Evolutionary conservation across 2,888 invertebrate genomes (phyloP), one percentile per base, ranked within the genome.

Genomic region (Syrista parreyssii): DNA sequence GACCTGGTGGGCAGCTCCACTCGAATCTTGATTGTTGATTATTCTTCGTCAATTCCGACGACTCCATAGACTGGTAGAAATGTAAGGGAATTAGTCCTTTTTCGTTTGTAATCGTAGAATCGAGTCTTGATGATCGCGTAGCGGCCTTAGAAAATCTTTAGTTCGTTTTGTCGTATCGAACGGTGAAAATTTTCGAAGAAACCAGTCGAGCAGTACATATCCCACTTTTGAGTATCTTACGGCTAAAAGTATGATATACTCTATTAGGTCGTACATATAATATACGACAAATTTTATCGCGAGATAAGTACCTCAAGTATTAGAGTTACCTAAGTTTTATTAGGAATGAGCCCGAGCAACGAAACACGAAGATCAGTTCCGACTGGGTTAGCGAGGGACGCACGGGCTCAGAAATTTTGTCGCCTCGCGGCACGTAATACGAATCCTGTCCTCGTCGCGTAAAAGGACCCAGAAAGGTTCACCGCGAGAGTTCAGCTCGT

Each of bases 31-130:
- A 81, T 81, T 80, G 68, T 78, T 75, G 81, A 80, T 81, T 79
- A 80, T 76, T 77, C 75, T 79, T 79, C 81, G 79, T 85, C 85
- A 84, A 82, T 87, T 84, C 82, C 82, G 85, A 84, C 83, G 83
- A 79, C 83, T 84, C 81, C 81, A 85, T 88, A 87, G 86, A 87
- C 84, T 86, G 88, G 83, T 87, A 86, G 87, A 33, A 35, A 76
- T 78, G 76, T 81, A 81, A 85, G 82, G 78, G 30, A 78, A 31
- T 12, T 33, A 33, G 71, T 71, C 33, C 31, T 76, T 76, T 77
- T 76, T 11, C 73, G 33, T 15, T 33, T 71, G 71, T 71, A 55
- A 32, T 55, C 75, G 73, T 84, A 81, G 75, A 76, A 74, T 35
- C 74, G 73, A 78, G 55, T 55, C 55, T 55, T 55, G 55, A 55